Conservation (phyloP, 2,888 invertebrate genomes). For the Lepidonotus clava region DNA sequence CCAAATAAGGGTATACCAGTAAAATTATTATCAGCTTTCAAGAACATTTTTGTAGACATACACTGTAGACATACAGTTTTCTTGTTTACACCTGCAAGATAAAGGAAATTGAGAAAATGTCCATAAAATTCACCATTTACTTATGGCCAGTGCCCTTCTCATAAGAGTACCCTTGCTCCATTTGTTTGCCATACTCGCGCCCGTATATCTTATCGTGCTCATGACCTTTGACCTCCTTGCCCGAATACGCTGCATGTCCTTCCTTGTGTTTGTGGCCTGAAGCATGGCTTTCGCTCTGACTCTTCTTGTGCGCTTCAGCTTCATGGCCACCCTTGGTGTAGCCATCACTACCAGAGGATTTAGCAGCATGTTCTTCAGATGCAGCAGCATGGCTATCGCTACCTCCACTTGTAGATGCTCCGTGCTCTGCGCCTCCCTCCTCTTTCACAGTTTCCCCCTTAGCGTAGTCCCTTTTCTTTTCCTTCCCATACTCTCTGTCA, state of each 20-base stretch:
- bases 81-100: no score
- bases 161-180: conserved; percentile 19
- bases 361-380: not conserved
- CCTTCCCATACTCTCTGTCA: conserved; percentile 10
- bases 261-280: not conserved
- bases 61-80: no score
- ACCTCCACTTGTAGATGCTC: not conserved
- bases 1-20: no score
- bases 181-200: not conserved
- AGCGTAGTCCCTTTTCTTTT: not conserved
- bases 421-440: not conserved
- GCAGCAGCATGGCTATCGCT: not conserved
- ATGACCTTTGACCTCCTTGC: conserved; percentile 14
- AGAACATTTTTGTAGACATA: no score
- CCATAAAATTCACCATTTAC: conserved; percentile 2
- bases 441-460: conserved; percentile 14
- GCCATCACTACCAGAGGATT: not conserved
- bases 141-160: conserved; percentile 14
- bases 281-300: not conserved
- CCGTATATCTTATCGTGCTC: conserved; percentile 27
- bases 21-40: no score
- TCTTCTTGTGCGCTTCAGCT: not conserved
- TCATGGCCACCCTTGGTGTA: not conserved
- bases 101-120: no score
- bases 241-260: not conserved